phyloP scores from a whole-genome alignment of 2,113 vertebrate genomes.

The Eurystomus gularis region DNA sequence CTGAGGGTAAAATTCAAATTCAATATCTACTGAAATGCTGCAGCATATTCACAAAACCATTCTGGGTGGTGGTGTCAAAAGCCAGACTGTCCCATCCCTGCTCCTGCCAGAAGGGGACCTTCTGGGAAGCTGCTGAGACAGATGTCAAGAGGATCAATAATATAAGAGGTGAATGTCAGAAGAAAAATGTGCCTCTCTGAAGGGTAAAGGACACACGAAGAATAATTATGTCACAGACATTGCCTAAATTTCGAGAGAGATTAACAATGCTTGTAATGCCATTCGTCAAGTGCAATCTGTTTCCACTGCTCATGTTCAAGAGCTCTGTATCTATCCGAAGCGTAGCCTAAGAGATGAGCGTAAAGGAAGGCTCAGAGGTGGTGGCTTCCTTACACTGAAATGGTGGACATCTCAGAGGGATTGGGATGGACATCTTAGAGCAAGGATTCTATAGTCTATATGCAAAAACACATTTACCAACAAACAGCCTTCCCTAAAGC shows the following conservation, averaged over 20 bases:
- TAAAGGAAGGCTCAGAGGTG: not conserved
- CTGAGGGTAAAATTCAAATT: not conserved
- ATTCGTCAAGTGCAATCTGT: not conserved
- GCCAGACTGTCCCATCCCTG: not conserved
- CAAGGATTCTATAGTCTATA: not conserved
- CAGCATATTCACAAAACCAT: not conserved
- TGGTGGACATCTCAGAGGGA: not conserved
- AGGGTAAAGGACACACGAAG: not conserved
- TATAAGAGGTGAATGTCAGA: not conserved
- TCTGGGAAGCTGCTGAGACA: not conserved
- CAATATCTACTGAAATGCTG: not conserved
- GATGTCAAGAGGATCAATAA: not conserved
- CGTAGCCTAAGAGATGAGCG: not conserved
- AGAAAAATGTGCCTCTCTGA: not conserved
- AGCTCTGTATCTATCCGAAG: not conserved
- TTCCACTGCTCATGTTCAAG: not conserved
- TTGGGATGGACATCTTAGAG: not conserved
- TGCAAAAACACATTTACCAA: not conserved
- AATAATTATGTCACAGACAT: not conserved
- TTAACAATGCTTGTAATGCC: not conserved
- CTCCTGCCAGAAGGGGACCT: not conserved
- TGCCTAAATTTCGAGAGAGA: not conserved
- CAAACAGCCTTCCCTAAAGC: not conserved
- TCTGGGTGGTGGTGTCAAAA: not conserved
- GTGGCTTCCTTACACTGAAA: not conserved